phyloP scores from a whole-genome alignment of 2,797 vertebrate species.

The Molossus alvarezi region DNA sequence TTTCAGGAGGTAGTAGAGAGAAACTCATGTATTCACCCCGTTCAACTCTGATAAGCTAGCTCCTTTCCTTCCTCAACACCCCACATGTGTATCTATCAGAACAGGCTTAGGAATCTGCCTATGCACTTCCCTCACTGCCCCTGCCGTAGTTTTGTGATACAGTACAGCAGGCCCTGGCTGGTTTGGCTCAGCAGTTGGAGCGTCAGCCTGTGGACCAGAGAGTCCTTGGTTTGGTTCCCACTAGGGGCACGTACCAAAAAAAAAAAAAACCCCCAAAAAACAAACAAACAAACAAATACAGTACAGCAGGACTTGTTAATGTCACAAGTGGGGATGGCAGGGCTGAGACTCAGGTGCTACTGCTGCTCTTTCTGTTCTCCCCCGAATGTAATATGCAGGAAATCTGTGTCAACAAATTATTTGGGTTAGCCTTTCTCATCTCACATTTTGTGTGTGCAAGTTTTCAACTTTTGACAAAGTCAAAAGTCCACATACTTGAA shows the following conservation, averaged over 20 bases:
- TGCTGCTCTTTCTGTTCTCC: not conserved
- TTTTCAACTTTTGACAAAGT: not conserved
- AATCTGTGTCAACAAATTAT: not conserved
- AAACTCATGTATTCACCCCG: accelerated
- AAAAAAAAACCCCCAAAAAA: too few relatives aligned
- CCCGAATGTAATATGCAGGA: not conserved
- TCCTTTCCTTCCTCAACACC: not conserved
- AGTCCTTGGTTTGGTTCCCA: too few relatives aligned
- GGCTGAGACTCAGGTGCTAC: too few relatives aligned
- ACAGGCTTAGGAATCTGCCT: not conserved
- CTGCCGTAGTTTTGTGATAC: not conserved
- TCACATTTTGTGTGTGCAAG: not conserved
- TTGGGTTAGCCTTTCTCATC: not conserved
- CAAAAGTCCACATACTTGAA: not conserved
- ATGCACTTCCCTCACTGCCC: not conserved
- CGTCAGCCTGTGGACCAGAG: too few relatives aligned
- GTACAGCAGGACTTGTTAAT: not conserved
- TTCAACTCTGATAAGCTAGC: too few relatives aligned
- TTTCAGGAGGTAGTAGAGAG: not conserved
- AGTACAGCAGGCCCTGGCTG: not conserved
- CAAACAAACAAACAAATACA: too few relatives aligned
- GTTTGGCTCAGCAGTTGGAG: too few relatives aligned
- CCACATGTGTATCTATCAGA: not conserved
- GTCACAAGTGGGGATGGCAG: not conserved
- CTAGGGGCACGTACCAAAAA: too few relatives aligned